Evolutionary conservation across 2,888 invertebrate genomes (phyloP), one percentile per base, ranked within the genome.

Genomic region (Caradrina clavipalpis): DNA sequence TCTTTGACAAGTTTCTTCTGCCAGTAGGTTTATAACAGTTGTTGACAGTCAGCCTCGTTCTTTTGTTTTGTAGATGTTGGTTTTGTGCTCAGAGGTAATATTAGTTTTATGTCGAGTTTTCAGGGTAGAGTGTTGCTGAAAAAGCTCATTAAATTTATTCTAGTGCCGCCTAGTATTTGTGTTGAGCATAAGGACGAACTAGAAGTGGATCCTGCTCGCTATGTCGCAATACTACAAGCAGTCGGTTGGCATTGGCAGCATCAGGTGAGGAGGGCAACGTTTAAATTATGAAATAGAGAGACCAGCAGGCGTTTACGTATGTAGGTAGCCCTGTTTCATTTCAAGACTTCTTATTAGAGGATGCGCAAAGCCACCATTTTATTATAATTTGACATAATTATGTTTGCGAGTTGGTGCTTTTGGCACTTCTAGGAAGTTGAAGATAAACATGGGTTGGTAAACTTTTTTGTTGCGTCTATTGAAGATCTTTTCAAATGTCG

Each of bases 201-300:
- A n/a, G 11, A 45, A 68, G 15, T 69, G 39, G 3, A 45, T 31
- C 47, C n/a, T 56, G 21, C 15, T 39, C 61, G 26, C 10, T 15
- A 73, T 70, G 77, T 73, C 77, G 49, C 61, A 73, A 39, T 69
- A 57, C 31, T 57, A 47, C 51, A 76, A 76, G 77, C 50, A 47
- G 39, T 61, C 70, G 50, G 47, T 31, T 51, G 60, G 31, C 5
- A 47, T 70, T 15, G 69, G n/a, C 77, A 77, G 39, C 47, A 53
- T 19, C 50, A 76, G 73, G 77, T 73, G 13, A 60, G 76, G 13
- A 3, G 0, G 15, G 3, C 22, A 2, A 17, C 17, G 5, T 45
- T 45, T 45, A 1, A 17, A 5, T 45, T 13, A 39, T 13, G 11
- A 26, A 26, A 4, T 26, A 26, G 2, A 26, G 26, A 26, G 26